Evolutionary conservation across 2,797 vertebrate genomes (phyloP).

Genomic region (Mallotus villosus): DNA sequence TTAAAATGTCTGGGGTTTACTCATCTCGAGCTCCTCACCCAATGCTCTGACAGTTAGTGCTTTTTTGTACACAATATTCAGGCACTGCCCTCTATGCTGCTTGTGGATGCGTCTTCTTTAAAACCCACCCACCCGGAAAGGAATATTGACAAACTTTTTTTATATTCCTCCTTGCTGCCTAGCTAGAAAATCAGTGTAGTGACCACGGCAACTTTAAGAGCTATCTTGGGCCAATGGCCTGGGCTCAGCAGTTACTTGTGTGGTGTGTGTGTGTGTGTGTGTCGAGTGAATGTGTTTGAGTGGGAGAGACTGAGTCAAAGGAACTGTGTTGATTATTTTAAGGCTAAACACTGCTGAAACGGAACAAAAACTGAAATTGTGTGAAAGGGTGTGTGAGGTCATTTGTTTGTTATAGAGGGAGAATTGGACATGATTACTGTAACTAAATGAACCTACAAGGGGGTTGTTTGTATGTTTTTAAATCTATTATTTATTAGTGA

Average conservation of each 20-base stretch:
- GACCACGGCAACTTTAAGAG: constrained; percentile 24
- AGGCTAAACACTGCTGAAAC: constrained; percentile 56
- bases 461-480: constrained; percentile 72
- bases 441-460: constrained; percentile 55
- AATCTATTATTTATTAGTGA: constrained; percentile 79
- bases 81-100: constrained; percentile 67
- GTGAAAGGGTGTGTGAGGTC: constrained; percentile 19
- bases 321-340: constrained; percentile 28
- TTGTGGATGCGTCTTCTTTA: constrained; percentile 45
- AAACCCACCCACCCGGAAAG: constrained; percentile 44
- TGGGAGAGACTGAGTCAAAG: constrained; percentile 8
- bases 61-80: constrained; percentile 29
- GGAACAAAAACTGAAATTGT: constrained; percentile 20
- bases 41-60: constrained; percentile 38
- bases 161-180: constrained; percentile 46
- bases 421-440: constrained; percentile 58
- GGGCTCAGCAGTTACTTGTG: constrained; percentile 17
- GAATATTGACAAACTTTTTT: constrained; percentile 32
- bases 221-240: neutral
- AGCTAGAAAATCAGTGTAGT: constrained; percentile 30
- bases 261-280: constrained; percentile 21
- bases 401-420: constrained; percentile 30
- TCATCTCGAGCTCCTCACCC: constrained; percentile 5
- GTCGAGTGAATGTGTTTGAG: constrained; percentile 13
- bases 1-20: constrained; percentile 16